Percentiles rank a stretch among this genome's conserved stretches.
phyloP scores from a whole-genome alignment of 2,797 vertebrate genomes.

The Hypotaenidia okinawae region DNA sequence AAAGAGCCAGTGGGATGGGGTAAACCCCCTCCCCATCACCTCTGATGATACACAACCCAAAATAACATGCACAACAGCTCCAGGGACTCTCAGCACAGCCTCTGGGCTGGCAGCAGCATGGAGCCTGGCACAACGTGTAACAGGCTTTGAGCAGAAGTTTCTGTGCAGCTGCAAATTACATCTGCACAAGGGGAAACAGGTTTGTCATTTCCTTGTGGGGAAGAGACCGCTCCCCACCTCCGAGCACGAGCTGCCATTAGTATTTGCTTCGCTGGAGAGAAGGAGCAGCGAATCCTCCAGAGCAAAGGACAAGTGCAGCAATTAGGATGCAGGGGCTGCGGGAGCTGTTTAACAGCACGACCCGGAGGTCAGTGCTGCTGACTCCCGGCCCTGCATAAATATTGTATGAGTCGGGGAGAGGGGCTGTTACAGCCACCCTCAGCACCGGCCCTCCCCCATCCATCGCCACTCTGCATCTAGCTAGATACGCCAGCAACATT shows the following conservation, averaged over 20 bases:
- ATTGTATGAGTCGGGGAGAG: conserved; percentile 84
- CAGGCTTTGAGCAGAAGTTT: not conserved
- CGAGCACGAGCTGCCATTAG: conserved; percentile 74
- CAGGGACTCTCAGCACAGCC: not conserved
- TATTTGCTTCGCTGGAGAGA: conserved; percentile 68
- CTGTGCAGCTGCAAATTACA: not conserved
- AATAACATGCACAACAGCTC: not conserved
- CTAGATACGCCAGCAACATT: conserved; percentile 67
- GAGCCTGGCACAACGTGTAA: fast-evolving
- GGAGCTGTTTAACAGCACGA: conserved; percentile 89
- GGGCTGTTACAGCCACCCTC: conserved; percentile 52
- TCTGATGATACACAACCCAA: not conserved
- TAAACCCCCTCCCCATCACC: not conserved
- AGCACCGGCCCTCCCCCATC: conserved; percentile 61
- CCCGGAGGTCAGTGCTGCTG: conserved; percentile 83
- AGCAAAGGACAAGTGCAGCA: conserved; percentile 84
- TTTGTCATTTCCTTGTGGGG: conserved; percentile 48
- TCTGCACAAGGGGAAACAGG: not conserved
- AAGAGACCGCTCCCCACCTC: conserved; percentile 32
- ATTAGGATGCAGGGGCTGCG: conserved; percentile 85
- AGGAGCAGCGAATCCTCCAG: conserved; percentile 77
- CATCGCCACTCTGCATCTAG: conserved; percentile 53
- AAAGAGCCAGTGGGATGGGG: not conserved
- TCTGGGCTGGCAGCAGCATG: not conserved
- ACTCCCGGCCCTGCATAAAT: conserved; percentile 88